Percentiles rank a stretch among this genome's conserved stretches.
These are phyloP conservation scores for Stegodyphus mimosarum DNA, from an alignment of 1,140 invertebrate genomes.

Conservation along the genomic window DNA sequence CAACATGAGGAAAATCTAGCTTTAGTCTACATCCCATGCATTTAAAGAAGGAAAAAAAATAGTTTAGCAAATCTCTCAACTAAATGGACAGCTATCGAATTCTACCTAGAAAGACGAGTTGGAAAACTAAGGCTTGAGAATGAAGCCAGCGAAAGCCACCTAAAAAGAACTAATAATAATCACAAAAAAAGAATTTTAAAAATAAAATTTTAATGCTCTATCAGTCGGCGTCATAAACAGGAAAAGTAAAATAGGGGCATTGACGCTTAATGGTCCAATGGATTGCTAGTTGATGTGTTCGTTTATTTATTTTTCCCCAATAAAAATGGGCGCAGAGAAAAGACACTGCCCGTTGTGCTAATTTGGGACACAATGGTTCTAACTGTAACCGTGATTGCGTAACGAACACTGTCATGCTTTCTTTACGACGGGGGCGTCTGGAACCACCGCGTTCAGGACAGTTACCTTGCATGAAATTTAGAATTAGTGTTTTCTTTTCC, in stretches of 20 bases:
- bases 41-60: background rate
- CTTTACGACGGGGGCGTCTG: conserved; percentile 5
- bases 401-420: conserved; percentile 40
- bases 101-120: background rate
- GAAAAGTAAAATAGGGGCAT: conserved; percentile 41
- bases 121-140: background rate
- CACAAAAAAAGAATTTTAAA: background rate
- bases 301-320: conserved; percentile 31
- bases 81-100: no score
- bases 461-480: background rate
- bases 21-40: conserved; percentile 19
- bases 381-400: conserved; percentile 38
- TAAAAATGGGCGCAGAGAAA: conserved; percentile 25
- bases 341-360: conserved; percentile 36
- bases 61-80: no score
- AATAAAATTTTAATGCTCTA: background rate
- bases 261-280: conserved; percentile 38
- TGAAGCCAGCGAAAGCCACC: background rate
- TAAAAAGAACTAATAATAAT: background rate
- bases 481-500: no score
- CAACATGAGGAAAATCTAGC: conserved; percentile 8
- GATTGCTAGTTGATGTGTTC: background rate
- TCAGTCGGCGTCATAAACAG: background rate
- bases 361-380: conserved; percentile 28
- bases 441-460: background rate